Percentiles rank a stretch among this genome's conserved stretches.
These are phyloP conservation scores for Frieseomelitta varia DNA, from an alignment of 1,140 invertebrate species.

Conservation along the genomic window DNA sequence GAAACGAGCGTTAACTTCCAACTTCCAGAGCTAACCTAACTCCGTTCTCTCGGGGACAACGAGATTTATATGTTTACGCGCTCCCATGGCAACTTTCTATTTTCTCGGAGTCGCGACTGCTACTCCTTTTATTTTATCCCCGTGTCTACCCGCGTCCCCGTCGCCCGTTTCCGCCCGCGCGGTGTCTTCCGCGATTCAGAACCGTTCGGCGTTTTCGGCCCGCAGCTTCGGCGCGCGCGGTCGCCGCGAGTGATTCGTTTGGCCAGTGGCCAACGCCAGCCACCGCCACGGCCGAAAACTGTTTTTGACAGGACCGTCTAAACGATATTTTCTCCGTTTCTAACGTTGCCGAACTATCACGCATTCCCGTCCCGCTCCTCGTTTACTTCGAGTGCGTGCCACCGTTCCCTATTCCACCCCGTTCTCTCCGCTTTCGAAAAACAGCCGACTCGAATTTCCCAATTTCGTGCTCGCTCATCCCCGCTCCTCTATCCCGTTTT, in stretches of 20 bases:
- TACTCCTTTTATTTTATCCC: slow-evolving; percentile 75
- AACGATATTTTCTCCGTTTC: slow-evolving; percentile 69
- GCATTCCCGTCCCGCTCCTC: not conserved
- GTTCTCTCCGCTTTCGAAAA: not conserved
- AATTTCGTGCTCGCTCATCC: not conserved
- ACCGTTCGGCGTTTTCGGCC: not conserved
- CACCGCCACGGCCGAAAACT: slow-evolving; percentile 68
- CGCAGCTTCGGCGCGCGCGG: not conserved
- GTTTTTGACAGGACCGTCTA: slow-evolving; percentile 71
- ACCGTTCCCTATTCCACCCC: not conserved
- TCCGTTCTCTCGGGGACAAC: slow-evolving; percentile 47
- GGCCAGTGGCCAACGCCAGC: slow-evolving; percentile 73
- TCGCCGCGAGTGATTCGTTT: slow-evolving; percentile 68
- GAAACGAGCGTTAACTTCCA: slow-evolving; percentile 73
- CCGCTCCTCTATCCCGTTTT: not conserved
- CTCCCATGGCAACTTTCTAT: slow-evolving; percentile 78
- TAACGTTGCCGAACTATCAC: slow-evolving; percentile 51
- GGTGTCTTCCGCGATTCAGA: slow-evolving; percentile 29
- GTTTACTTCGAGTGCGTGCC: slow-evolving; percentile 10
- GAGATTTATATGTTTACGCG: slow-evolving; percentile 82
- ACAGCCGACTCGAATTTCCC: not conserved
- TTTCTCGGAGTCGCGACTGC: slow-evolving; percentile 69
- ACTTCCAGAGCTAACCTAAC: slow-evolving; percentile 65
- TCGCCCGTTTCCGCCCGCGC: slow-evolving; percentile 44
- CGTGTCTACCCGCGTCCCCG: slow-evolving; percentile 46